Percentiles rank a stretch among this genome's conserved stretches.
phyloP scores from a whole-genome alignment of 1,140 invertebrate species.

The Philaenus spumarius region DNA sequence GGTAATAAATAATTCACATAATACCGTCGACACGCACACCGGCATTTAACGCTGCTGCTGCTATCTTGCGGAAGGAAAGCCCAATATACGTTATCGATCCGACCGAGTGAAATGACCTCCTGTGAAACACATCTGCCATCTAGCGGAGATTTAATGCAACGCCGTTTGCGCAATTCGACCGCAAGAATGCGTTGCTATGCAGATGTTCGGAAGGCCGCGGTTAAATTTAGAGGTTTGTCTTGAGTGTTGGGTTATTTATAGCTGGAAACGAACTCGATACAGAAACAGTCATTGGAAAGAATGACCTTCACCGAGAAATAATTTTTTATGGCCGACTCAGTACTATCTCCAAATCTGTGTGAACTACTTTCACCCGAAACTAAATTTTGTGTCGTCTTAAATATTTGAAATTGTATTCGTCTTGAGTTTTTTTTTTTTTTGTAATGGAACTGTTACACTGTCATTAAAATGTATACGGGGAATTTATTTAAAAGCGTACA shows the following conservation, averaged over 20 bases:
- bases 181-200: constrained; percentile 4
- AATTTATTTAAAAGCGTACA: no score
- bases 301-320: constrained; percentile 2
- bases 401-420: no score
- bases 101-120: neutral
- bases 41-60: neutral
- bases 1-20: constrained; percentile 8
- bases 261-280: neutral
- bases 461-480: no score
- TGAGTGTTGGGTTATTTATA: constrained; percentile 2
- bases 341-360: no score
- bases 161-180: neutral
- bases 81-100: no score
- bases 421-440: no score
- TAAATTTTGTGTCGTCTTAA: no score
- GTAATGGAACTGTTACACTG: no score
- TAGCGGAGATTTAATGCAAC: neutral
- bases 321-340: no score
- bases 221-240: constrained; percentile 6
- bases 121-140: neutral
- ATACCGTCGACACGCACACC: constrained; percentile 2
- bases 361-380: no score
- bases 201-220: neutral
- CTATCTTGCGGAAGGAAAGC: neutral
- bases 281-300: neutral